These are phyloP conservation scores for Muscicapa comitata DNA, from an alignment of 2,797 vertebrate species.

Conservation along the genomic window DNA sequence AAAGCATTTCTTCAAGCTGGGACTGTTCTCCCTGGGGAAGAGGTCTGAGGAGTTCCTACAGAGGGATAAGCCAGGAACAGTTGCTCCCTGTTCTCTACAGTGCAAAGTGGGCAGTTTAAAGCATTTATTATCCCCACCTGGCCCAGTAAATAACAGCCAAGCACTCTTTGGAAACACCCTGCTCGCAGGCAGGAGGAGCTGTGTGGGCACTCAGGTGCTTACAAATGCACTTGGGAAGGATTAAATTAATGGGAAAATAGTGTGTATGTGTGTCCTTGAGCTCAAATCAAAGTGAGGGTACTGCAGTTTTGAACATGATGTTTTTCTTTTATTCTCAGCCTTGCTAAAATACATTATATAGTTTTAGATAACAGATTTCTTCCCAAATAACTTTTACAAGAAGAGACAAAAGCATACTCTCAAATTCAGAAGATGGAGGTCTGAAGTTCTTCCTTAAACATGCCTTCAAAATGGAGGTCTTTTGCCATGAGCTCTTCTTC, in stretches of 20 bases:
- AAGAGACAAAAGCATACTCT: neutral
- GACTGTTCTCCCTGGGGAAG: neutral
- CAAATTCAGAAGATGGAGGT: conserved; percentile 89
- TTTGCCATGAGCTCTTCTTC: conserved; percentile 96
- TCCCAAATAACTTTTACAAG: conserved; percentile 11
- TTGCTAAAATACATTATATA: conserved; percentile 51
- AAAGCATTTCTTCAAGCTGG: neutral
- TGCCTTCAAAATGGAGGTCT: conserved; percentile 94
- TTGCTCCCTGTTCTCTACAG: neutral
- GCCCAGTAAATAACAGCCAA: neutral
- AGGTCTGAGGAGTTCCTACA: neutral
- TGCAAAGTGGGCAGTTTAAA: neutral
- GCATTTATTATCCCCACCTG: neutral
- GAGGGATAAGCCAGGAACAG: neutral
- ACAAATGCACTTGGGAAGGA: neutral
- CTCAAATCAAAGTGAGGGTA: neutral
- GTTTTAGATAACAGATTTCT: conserved; percentile 18
- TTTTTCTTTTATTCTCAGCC: conserved; percentile 53
- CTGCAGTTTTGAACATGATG: neutral
- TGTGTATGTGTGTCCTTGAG: neutral
- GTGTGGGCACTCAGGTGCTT: neutral
- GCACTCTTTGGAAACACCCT: neutral
- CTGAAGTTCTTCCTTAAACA: conserved; percentile 96
- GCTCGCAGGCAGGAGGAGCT: neutral
- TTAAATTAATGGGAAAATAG: neutral